Evolutionary conservation across 23 tunicate species (phyloP).

Genomic region (Halocynthia roretzi): DNA sequence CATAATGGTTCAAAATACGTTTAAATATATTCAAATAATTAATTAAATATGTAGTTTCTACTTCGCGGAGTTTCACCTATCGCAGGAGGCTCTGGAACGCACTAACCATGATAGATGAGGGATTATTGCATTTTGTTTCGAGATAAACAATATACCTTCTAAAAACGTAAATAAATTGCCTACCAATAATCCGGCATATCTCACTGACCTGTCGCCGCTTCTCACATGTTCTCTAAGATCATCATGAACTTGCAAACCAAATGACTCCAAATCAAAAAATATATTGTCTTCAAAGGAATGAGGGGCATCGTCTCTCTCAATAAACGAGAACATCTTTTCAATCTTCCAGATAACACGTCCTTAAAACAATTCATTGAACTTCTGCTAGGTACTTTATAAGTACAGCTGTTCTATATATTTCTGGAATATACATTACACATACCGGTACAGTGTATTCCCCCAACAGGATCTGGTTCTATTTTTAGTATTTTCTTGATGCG

Average conservation of each 20-base stretch:
- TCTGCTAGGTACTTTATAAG: no score
- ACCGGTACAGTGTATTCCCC: conserved; percentile 23
- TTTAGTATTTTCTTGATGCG: conserved; percentile 7
- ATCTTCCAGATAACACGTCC: conserved; percentile 8
- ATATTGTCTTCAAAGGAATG: conserved; percentile 16
- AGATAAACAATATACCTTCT: no score
- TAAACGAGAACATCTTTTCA: conserved; percentile 18
- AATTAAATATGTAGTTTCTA: no score
- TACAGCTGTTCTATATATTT: no score
- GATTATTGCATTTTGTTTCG: no score
- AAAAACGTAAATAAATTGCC: no score
- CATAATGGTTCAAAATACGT: no score
- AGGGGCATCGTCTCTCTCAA: conserved; percentile 32
- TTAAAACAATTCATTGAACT: neutral
- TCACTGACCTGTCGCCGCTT: conserved; percentile 22
- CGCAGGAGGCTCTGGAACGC: no score
- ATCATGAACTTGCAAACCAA: conserved; percentile 8
- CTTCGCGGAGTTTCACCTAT: no score
- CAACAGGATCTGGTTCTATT: conserved; percentile 18
- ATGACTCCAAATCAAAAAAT: conserved; percentile 27
- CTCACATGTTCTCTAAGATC: conserved; percentile 17
- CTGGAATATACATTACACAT: neutral
- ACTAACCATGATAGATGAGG: no score
- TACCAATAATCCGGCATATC: no score
- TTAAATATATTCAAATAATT: no score